phyloP scores from a whole-genome alignment of 1,140 invertebrate species.

The Lepidurus apus region DNA sequence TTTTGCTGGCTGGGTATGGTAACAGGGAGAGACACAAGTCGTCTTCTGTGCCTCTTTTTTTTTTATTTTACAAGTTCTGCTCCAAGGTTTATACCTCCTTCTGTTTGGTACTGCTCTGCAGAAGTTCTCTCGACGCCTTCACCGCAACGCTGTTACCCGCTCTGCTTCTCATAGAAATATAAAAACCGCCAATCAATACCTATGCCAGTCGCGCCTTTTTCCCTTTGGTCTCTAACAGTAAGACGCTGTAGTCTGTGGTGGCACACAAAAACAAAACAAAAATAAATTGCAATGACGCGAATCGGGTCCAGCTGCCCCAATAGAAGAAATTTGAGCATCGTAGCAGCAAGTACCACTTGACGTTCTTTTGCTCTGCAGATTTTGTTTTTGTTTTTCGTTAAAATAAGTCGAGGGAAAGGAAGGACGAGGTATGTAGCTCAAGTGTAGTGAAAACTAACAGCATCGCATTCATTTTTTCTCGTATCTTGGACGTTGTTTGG shows the following conservation, averaged over 20 bases:
- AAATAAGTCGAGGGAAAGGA: too few relatives aligned
- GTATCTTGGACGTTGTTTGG: too few relatives aligned
- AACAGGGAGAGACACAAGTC: background rate
- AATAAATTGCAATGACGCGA: background rate
- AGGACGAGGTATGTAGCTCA: too few relatives aligned
- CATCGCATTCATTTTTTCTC: too few relatives aligned
- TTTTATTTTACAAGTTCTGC: background rate
- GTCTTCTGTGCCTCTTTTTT: background rate
- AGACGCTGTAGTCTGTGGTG: background rate
- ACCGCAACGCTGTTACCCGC: conserved; percentile 13
- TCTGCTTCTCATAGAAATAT: conserved; percentile 19
- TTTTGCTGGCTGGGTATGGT: background rate
- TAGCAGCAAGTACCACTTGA: too few relatives aligned
- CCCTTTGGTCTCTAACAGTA: background rate
- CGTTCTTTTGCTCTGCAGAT: too few relatives aligned
- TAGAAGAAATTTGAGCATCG: too few relatives aligned
- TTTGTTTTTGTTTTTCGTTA: too few relatives aligned
- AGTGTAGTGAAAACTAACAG: too few relatives aligned
- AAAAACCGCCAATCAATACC: conserved; percentile 22
- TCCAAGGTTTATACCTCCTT: background rate
- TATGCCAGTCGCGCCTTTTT: background rate
- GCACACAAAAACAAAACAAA: background rate
- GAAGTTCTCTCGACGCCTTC: background rate
- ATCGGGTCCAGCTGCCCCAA: background rate
- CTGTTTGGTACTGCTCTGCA: background rate